These are phyloP conservation scores for Alosa alosa DNA, from an alignment of 2,113 vertebrate species.

Conservation along the genomic window DNA sequence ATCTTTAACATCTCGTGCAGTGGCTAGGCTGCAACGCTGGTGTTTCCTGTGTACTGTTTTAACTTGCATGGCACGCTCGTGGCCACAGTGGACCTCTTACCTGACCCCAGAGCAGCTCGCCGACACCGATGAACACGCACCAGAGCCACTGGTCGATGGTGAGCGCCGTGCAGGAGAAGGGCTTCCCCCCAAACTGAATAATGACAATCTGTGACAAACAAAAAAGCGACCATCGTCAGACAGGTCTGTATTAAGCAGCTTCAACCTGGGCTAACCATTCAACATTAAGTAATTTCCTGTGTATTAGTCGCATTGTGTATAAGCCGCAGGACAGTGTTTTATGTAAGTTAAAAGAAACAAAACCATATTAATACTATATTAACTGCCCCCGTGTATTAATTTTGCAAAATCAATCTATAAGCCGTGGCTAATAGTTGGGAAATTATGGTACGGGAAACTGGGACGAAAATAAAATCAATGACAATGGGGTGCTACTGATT, in stretches of 20 bases:
- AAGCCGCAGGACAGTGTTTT: too few relatives aligned
- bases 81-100: conserved; percentile 65
- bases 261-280: background rate
- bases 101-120: conserved; percentile 97
- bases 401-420: too few relatives aligned
- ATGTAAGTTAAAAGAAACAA: too few relatives aligned
- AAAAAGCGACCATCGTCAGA: background rate
- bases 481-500: background rate
- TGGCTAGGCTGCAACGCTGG: background rate
- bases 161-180: conserved; percentile 90
- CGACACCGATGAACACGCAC: conserved; percentile 93
- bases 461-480: background rate
- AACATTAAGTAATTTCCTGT: background rate
- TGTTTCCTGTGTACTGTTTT: background rate
- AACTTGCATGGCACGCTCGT: background rate
- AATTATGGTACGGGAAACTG: background rate
- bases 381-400: too few relatives aligned
- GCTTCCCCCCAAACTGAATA: conserved; percentile 94
- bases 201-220: conserved; percentile 81
- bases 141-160: conserved; percentile 94
- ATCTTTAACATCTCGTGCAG: background rate
- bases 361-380: too few relatives aligned
- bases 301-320: too few relatives aligned
- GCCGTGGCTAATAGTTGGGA: too few relatives aligned
- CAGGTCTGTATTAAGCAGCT: background rate